Evolutionary conservation across 2,797 vertebrate genomes (phyloP).

Genomic region (Enteromius radiatus): DNA sequence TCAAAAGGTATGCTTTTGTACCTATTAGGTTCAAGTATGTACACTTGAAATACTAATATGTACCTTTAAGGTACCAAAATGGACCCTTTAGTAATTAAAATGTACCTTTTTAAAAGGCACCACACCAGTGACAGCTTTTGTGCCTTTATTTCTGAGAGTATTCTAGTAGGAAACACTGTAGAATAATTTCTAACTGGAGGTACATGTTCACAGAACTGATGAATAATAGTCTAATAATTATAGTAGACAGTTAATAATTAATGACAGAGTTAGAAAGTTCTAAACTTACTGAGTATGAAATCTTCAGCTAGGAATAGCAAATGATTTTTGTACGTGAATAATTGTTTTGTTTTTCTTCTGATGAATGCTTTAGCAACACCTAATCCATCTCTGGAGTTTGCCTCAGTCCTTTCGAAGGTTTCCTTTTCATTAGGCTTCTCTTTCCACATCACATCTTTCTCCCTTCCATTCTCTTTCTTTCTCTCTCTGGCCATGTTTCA

Average conservation of each 20-base stretch:
- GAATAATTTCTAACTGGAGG: constrained; percentile 27
- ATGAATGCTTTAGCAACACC: not conserved
- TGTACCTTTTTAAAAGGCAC: too few relatives aligned
- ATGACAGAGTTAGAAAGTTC: constrained; percentile 30
- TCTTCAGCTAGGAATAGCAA: not conserved
- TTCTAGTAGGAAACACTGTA: not conserved
- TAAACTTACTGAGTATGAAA: constrained; percentile 14
- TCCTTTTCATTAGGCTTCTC: constrained; percentile 41
- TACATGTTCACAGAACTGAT: not conserved
- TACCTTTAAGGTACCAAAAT: too few relatives aligned
- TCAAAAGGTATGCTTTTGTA: too few relatives aligned
- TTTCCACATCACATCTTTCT: constrained; percentile 46
- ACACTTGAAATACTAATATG: too few relatives aligned
- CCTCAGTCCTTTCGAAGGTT: constrained; percentile 29
- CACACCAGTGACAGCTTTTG: too few relatives aligned
- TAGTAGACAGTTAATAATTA: constrained; percentile 39
- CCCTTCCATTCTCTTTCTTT: constrained; percentile 26
- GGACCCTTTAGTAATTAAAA: too few relatives aligned
- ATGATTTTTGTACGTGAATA: not conserved
- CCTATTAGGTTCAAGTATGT: too few relatives aligned
- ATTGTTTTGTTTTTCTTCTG: not conserved
- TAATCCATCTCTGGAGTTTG: not conserved
- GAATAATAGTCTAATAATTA: constrained; percentile 46
- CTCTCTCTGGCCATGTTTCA: constrained; percentile 20
- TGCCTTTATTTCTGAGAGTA: not conserved